Base-by-base conservation (phyloP, 2,888 invertebrate species). In the Lepidocyrtinus sp. region DNA sequence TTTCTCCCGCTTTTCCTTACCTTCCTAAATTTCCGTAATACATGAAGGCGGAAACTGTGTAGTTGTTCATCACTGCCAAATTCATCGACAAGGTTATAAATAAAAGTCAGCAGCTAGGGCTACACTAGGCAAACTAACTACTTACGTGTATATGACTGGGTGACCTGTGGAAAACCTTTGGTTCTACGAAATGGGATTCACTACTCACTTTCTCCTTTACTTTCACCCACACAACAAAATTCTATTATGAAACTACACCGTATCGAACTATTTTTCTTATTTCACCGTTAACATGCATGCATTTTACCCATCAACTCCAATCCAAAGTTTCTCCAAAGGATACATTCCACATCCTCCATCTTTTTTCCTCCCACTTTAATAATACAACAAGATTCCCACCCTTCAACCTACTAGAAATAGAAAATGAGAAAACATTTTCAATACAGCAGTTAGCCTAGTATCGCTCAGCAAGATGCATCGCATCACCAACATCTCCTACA, bases 31-130 rank as follows among this genome's bases (percentile, higher is more conserved):
- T 55, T 63, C 36, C n/a, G 25, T 73, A 73, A 75, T 67, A 61
- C 61, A 75, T 75, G 68, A 64, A 45, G 63, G 77, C 61, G 65
- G 55, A 79, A 80, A 75, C 69, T 36, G 65, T 65, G 78, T 74
- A 81, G 81, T 82, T 75, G 83, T 85, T 82, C 83, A 83, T 85
- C 85, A 85, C 75, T 85, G 85, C 82, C 85, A 83, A 82, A 81
- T 75, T 75, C 83, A 85, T 85, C 81, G 83, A 82, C 85, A 85
- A 79, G 68, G 75, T 81, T 79, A 85, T 85, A 85, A 85, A 85
- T 85, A 82, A 76, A 70, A 81, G 81, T 81, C 81, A 81, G 76
- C 76, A 64, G 76, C 73, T 75, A 46, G 68, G 46, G 65, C 72
- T 72, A 64, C 63, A 19, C 59, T 19, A 5, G 5, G n/a, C 59